phyloP scores from a whole-genome alignment of 2,797 vertebrate genomes.

The Peromyscus melanophrys region DNA sequence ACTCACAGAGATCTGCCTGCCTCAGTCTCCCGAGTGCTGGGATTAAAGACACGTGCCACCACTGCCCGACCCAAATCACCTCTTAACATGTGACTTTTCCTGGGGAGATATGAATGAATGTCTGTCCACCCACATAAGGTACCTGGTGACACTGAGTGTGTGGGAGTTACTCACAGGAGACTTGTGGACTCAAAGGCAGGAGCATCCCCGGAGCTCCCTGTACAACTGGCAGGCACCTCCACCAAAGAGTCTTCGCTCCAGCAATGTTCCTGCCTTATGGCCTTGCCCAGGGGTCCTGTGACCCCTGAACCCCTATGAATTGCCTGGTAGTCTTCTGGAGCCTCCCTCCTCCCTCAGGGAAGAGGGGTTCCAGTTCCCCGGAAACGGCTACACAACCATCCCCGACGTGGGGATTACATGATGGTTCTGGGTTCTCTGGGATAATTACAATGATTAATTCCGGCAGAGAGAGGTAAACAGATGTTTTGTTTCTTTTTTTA shows the following conservation, averaged over 20 bases:
- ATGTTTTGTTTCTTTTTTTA: background rate
- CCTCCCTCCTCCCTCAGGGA: background rate
- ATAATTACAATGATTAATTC: background rate
- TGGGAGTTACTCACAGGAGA: background rate
- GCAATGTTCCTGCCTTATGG: background rate
- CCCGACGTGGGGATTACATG: background rate
- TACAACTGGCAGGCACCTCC: background rate
- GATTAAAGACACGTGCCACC: background rate
- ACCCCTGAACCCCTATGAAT: background rate
- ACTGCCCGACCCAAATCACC: accelerated
- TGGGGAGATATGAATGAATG: background rate
- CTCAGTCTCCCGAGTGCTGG: background rate
- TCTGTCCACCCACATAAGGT: background rate
- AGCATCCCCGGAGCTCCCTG: background rate
- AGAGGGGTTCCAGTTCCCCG: background rate
- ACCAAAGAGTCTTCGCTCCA: background rate
- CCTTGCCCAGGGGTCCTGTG: background rate
- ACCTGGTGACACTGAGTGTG: background rate
- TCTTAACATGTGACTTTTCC: background rate
- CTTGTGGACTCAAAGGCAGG: background rate
- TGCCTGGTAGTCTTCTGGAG: background rate
- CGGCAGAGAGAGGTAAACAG: background rate
- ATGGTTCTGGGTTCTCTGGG: background rate
- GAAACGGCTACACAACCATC: background rate
- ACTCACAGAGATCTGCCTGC: background rate